These are phyloP conservation scores for Tympanuchus pallidicinctus DNA, from an alignment of 2,113 vertebrate species.

Conservation along the genomic window DNA sequence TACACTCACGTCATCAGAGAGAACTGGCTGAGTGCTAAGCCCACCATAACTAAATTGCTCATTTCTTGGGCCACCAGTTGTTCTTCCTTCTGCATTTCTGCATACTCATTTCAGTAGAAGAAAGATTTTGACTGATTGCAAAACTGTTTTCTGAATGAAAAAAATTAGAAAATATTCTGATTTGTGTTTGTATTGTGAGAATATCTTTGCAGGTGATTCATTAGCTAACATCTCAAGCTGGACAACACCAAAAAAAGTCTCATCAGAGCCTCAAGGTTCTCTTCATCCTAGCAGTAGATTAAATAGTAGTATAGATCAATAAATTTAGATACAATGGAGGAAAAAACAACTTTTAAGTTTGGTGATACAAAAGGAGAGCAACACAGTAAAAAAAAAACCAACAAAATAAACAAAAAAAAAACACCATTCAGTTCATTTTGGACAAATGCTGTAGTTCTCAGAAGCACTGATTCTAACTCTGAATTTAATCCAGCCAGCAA, in stretches of 20 bases:
- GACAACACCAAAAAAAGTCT: not conserved
- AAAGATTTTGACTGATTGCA: not conserved
- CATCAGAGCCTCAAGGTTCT: not conserved
- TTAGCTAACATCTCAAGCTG: not conserved
- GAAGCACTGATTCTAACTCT: not conserved
- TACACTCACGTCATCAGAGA: not conserved
- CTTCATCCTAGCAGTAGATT: not conserved
- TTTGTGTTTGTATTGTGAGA: not conserved
- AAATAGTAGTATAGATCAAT: not conserved
- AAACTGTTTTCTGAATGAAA: not conserved
- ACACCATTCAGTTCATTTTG: too few species aligned
- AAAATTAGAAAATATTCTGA: not conserved
- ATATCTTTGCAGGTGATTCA: not conserved
- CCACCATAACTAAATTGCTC: not conserved
- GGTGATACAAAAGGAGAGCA: not conserved
- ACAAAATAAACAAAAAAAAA: too few species aligned
- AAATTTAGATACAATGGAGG: not conserved
- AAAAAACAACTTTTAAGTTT: not conserved
- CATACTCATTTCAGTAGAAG: rapidly evolving
- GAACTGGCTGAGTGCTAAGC: not conserved
- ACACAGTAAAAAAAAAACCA: not conserved
- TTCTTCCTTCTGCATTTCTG: not conserved
- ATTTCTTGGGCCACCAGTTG: not conserved
- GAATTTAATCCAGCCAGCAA: not conserved
- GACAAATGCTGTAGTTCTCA: not conserved